phyloP scores from a whole-genome alignment of 2,888 invertebrate genomes.

The Cataglyphis rosenhaueri region DNA sequence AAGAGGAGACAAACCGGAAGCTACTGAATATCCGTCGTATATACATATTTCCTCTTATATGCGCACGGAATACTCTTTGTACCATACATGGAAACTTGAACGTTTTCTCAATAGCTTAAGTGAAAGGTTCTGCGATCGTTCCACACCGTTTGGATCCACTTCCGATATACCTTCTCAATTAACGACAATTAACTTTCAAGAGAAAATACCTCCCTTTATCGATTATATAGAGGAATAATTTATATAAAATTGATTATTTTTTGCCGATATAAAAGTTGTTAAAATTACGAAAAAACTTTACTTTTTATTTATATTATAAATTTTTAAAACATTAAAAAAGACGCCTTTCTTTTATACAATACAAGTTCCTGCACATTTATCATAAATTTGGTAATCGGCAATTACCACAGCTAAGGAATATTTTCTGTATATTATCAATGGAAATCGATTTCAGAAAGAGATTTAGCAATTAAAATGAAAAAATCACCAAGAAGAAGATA shows the following conservation, averaged over 20 bases:
- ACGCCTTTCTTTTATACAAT: neutral
- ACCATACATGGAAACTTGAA: conserved; percentile 41
- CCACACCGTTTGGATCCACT: conserved; percentile 21
- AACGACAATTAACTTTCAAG: conserved; percentile 26
- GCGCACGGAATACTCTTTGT: conserved; percentile 41
- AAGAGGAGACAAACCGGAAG: conserved; percentile 60
- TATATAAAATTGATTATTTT: neutral
- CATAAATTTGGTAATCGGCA: neutral
- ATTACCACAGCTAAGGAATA: neutral
- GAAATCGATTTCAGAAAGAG: conserved; percentile 70
- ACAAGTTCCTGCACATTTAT: neutral
- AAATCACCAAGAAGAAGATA: conserved; percentile 21
- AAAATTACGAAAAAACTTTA: neutral
- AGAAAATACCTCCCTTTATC: neutral
- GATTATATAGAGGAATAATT: neutral
- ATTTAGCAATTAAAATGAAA: conserved; percentile 77
- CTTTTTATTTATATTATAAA: neutral
- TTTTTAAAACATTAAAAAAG: neutral
- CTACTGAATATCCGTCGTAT: conserved; percentile 53
- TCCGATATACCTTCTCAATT: conserved; percentile 37
- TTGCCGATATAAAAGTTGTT: neutral
- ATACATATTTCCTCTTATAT: conserved; percentile 57
- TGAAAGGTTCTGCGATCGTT: conserved; percentile 51
- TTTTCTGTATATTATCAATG: neutral
- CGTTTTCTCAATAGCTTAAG: conserved; percentile 23